Evolutionary conservation across 2,113 vertebrate species (phyloP).

Genomic region (Agapornis roseicollis): DNA sequence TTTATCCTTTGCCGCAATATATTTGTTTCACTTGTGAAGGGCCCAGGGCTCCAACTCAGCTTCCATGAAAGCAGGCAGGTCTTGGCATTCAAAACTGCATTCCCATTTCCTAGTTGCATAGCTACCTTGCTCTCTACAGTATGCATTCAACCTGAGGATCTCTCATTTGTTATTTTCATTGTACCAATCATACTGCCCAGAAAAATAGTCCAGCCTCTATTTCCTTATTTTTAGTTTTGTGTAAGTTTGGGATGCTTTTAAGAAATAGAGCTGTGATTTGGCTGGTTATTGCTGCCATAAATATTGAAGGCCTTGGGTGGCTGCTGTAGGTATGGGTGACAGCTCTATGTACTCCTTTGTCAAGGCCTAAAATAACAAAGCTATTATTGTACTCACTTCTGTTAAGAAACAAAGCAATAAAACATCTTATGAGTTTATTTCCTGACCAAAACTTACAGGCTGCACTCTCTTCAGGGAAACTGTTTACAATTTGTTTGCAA

Average conservation of each 20-base stretch:
- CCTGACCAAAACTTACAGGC: background rate
- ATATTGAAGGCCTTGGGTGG: background rate
- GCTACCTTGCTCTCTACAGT: background rate
- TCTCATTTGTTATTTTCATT: background rate
- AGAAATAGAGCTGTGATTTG: background rate
- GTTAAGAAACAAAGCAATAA: background rate
- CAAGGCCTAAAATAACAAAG: background rate
- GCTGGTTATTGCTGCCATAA: slow-evolving; percentile 27
- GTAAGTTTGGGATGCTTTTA: background rate
- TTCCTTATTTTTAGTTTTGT: background rate
- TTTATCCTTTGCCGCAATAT: background rate
- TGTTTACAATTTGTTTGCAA: background rate
- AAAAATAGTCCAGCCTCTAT: background rate
- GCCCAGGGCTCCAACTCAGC: background rate
- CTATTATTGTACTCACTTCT: background rate
- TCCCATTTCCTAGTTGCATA: background rate
- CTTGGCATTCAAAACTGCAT: background rate
- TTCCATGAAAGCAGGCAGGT: background rate
- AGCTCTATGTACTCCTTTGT: background rate
- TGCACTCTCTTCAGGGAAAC: background rate
- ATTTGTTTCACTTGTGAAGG: background rate
- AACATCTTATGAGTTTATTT: background rate
- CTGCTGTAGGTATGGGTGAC: background rate
- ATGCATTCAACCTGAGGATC: fast-evolving
- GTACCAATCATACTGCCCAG: fast-evolving